Evolutionary conservation across 2,797 vertebrate species (phyloP).

Genomic region (Hyperoplus lanceolatus): DNA sequence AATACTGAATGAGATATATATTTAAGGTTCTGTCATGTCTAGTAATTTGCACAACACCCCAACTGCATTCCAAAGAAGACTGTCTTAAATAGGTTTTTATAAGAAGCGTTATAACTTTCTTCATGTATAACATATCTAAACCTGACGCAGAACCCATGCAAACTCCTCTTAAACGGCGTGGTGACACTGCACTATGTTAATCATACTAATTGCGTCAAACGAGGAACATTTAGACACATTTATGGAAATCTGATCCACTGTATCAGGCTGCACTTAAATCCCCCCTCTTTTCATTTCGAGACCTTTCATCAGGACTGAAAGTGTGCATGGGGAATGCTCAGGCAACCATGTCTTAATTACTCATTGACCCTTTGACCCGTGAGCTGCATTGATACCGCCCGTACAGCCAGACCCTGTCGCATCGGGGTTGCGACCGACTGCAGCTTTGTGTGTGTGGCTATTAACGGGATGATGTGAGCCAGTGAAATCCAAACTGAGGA

Average conservation of each 20-base stretch:
- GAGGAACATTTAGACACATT: constrained; percentile 83
- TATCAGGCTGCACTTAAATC: constrained; percentile 76
- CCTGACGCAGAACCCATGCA: constrained; percentile 58
- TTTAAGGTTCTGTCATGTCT: constrained; percentile 3
- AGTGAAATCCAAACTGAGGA: constrained; percentile 85
- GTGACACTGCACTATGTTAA: constrained; percentile 74
- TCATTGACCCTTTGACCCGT: constrained; percentile 87
- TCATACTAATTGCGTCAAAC: constrained; percentile 85
- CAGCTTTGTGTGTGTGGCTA: constrained; percentile 83
- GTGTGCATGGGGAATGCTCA: constrained; percentile 87
- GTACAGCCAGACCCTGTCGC: constrained; percentile 72
- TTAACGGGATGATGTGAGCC: constrained; percentile 82
- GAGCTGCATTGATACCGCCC: constrained; percentile 75
- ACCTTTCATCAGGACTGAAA: constrained; percentile 79
- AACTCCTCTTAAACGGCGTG: constrained; percentile 57
- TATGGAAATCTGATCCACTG: constrained; percentile 80
- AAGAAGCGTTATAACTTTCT: constrained; percentile 13
- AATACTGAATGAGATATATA: constrained; percentile 22
- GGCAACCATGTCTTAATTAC: constrained; percentile 88
- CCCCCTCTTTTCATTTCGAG: constrained; percentile 76
- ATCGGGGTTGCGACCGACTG: constrained; percentile 61
- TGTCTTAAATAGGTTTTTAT: not conserved
- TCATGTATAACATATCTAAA: constrained; percentile 32
- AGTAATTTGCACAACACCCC: not conserved
- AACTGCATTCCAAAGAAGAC: not conserved